Conservation (phyloP, 2,797 vertebrate genomes). For the Buceros bicornis region DNA sequence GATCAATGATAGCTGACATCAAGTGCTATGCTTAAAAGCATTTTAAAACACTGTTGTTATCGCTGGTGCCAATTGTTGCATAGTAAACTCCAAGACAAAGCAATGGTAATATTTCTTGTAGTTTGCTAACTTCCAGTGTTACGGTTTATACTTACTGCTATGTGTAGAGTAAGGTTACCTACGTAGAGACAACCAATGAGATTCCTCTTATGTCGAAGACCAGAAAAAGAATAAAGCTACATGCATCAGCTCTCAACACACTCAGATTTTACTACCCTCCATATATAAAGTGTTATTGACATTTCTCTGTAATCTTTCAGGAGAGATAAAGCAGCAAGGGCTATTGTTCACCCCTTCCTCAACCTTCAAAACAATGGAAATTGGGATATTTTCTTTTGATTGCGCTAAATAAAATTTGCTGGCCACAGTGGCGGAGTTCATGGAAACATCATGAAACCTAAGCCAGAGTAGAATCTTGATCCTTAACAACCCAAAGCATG, state of each 20-base stretch:
- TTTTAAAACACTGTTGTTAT: background rate
- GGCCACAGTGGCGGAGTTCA: background rate
- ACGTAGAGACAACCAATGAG: no score
- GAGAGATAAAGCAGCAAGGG: background rate
- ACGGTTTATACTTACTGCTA: no score
- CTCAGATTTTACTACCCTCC: no score
- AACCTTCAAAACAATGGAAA: background rate
- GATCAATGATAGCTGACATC: no score
- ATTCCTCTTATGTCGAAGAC: no score
- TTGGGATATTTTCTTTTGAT: fast-evolving
- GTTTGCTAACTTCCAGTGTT: no score
- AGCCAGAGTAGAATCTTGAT: background rate
- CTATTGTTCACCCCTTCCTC: background rate
- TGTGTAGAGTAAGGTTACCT: no score
- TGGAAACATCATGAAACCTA: background rate
- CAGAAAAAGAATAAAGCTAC: no score
- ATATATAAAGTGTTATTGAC: background rate
- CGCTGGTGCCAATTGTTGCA: fast-evolving
- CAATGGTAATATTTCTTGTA: no score
- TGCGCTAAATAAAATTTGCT: background rate
- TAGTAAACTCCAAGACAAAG: background rate
- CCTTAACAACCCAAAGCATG: background rate
- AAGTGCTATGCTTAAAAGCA: background rate
- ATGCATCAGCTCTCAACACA: no score
- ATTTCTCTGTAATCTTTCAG: background rate